A percentile compares a stretch with the other conserved stretches of the same genome.
phyloP scores from a whole-genome alignment of 2,888 invertebrate species.

The Drosophila anomalipes region DNA sequence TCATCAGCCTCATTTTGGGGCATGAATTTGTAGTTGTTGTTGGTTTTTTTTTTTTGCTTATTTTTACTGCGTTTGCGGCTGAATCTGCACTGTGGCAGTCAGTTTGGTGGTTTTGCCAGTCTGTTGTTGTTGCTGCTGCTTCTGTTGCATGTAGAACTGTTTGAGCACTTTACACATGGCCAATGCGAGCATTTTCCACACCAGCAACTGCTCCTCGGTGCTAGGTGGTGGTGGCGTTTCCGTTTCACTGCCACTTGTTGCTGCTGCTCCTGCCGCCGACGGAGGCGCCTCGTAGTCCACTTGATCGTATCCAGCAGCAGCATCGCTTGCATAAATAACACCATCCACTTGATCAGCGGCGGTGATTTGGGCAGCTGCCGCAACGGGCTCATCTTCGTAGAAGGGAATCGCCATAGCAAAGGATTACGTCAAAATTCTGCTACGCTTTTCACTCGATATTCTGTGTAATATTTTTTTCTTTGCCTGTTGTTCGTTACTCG shows the following conservation, averaged over 20 bases:
- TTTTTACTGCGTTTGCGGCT: slow-evolving; percentile 75
- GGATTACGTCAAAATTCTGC: slow-evolving; percentile 45
- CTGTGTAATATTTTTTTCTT: slow-evolving; percentile 2
- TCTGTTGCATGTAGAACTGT: slow-evolving; percentile 78
- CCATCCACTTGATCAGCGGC: slow-evolving; percentile 81
- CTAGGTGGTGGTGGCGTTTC: slow-evolving; percentile 50
- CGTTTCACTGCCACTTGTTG: slow-evolving; percentile 47
- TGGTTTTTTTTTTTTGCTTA: slow-evolving; percentile 32
- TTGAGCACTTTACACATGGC: slow-evolving; percentile 83
- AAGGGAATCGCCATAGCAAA: slow-evolving; percentile 83
- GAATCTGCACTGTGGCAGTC: slow-evolving; percentile 78
- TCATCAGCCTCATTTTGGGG: slow-evolving; percentile 34
- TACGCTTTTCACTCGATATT: slow-evolving; percentile 10
- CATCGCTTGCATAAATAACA: slow-evolving; percentile 37
- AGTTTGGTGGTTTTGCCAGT: slow-evolving; percentile 63
- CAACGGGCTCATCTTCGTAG: slow-evolving; percentile 75
- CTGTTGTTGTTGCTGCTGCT: slow-evolving; percentile 40
- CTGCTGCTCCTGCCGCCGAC: background rate
- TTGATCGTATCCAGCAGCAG: slow-evolving; percentile 57
- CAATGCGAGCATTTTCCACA: slow-evolving; percentile 83
- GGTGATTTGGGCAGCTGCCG: slow-evolving; percentile 47
- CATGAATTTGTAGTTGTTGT: slow-evolving; percentile 35
- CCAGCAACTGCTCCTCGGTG: slow-evolving; percentile 73
- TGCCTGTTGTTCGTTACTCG: slow-evolving; percentile 27
- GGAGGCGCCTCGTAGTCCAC: slow-evolving; percentile 71